These are phyloP conservation scores for Drosophila triauraria DNA, from an alignment of 1,140 invertebrate species.

Conservation along the genomic window DNA sequence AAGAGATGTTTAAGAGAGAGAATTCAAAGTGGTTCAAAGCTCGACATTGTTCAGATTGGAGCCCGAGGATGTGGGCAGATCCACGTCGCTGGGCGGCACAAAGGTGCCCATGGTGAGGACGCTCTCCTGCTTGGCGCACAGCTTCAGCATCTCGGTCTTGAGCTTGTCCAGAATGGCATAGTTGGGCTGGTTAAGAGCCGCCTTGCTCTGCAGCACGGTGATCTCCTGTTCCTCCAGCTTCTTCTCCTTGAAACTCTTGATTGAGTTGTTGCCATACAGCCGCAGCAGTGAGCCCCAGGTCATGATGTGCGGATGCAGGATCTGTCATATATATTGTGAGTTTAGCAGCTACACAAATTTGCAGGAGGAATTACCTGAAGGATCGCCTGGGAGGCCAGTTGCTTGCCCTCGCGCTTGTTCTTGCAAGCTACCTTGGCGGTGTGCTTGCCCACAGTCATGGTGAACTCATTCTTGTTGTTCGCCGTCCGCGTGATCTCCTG, in stretches of 20 bases:
- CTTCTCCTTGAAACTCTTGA: slow-evolving; percentile 97
- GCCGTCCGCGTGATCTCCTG: slow-evolving; percentile 95
- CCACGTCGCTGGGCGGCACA: slow-evolving; percentile 88
- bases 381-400: slow-evolving; percentile 97
- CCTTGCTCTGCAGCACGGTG: slow-evolving; percentile 95
- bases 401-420: slow-evolving; percentile 99
- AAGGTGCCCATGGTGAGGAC: slow-evolving; percentile 91
- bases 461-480: slow-evolving; percentile 97
- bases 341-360: neutral
- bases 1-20: slow-evolving; percentile 13
- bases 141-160: slow-evolving; percentile 93
- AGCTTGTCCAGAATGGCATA: slow-evolving; percentile 96
- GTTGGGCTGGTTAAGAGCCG: slow-evolving; percentile 96
- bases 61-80: slow-evolving; percentile 89
- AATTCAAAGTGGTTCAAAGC: slow-evolving; percentile 21
- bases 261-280: slow-evolving; percentile 96
- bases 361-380: slow-evolving; percentile 88
- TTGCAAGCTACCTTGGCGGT: slow-evolving; percentile 95
- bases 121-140: slow-evolving; percentile 89
- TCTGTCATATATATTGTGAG: slow-evolving; percentile 81
- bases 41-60: slow-evolving; percentile 90
- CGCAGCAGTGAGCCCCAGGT: slow-evolving; percentile 98
- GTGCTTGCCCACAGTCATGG: slow-evolving; percentile 97
- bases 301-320: slow-evolving; percentile 95
- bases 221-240: slow-evolving; percentile 98